phyloP scores from a whole-genome alignment of 2,113 vertebrate genomes.

The Xyrauchen texanus region DNA sequence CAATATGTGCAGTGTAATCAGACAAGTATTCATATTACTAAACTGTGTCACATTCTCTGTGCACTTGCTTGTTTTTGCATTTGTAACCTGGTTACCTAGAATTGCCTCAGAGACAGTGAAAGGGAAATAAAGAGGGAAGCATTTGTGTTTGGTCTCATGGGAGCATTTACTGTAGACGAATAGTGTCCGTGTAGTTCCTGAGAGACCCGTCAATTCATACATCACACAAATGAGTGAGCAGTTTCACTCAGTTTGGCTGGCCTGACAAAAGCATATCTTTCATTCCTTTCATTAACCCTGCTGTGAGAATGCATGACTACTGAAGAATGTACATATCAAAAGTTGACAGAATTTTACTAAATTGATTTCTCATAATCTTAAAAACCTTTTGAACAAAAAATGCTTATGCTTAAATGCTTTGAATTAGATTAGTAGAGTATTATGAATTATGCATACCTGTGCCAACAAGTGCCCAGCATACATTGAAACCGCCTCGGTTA shows the following conservation, averaged over 20 bases:
- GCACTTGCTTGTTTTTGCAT: slow-evolving; percentile 21
- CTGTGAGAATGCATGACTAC: neutral
- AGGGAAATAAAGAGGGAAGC: neutral
- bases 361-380: too few species aligned
- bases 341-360: too few species aligned
- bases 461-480: too few species aligned
- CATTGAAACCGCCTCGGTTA: too few species aligned
- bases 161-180: slow-evolving; percentile 27
- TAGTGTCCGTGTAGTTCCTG: slow-evolving; percentile 32
- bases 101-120: neutral
- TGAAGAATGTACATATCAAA: too few species aligned
- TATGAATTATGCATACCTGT: too few species aligned
- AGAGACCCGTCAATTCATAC: slow-evolving; percentile 26
- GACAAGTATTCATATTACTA: neutral
- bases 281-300: neutral
- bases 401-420: too few species aligned
- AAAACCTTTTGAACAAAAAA: too few species aligned
- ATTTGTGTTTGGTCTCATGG: neutral
- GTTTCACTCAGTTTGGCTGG: neutral
- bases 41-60: neutral
- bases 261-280: neutral
- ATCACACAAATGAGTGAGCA: slow-evolving; percentile 15
- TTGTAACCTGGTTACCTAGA: slow-evolving; percentile 47
- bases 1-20: too few species aligned
- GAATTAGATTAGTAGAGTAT: too few species aligned